Evolutionary conservation across 2,888 invertebrate genomes (phyloP).

Genomic region (Pterostichus madidus): DNA sequence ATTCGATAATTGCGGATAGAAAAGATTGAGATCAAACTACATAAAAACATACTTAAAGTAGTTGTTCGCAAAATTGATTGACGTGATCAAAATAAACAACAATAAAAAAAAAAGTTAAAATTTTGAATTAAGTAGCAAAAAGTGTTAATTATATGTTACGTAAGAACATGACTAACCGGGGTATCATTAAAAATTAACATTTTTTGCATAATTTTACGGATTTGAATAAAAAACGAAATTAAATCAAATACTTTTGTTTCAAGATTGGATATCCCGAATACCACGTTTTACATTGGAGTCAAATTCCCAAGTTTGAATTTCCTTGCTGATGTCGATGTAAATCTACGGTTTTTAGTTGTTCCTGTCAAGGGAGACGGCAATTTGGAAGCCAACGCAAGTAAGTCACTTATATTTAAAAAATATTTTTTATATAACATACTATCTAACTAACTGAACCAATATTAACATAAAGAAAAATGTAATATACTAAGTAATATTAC

Average conservation of each 20-base stretch:
- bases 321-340: slow-evolving; percentile 80
- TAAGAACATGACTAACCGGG: background rate
- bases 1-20: background rate
- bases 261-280: slow-evolving; percentile 79
- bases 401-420: slow-evolving; percentile 70
- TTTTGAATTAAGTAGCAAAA: background rate
- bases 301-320: slow-evolving; percentile 80
- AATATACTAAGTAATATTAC: too few species aligned
- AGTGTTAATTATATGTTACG: slow-evolving; percentile 20
- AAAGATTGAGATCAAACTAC: background rate
- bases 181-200: slow-evolving; percentile 16
- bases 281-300: slow-evolving; percentile 78
- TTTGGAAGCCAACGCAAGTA: slow-evolving; percentile 80
- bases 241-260: slow-evolving; percentile 68
- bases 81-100: background rate
- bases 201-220: slow-evolving; percentile 56
- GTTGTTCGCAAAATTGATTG: background rate
- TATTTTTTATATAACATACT: too few species aligned
- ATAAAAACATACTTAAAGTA: background rate
- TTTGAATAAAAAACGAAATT: background rate
- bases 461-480: too few species aligned
- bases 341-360: slow-evolving; percentile 80
- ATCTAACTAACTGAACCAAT: too few species aligned
- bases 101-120: background rate
- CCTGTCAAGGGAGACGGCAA: slow-evolving; percentile 81